Conservation (phyloP, 1,140 invertebrate genomes). For the Drosophila pseudoananassae region DNA sequence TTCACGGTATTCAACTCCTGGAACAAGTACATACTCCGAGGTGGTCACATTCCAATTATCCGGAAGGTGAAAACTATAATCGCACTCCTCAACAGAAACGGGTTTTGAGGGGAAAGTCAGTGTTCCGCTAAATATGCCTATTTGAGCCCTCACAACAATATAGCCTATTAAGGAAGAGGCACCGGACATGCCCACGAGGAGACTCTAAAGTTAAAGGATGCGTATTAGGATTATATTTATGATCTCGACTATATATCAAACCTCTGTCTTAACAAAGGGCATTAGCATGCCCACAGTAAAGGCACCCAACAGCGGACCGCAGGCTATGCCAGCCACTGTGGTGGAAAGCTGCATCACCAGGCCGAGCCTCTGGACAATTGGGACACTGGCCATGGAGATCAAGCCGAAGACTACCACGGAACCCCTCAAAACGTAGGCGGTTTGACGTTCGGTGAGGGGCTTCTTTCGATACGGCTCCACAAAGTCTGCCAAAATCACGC, state of each 20-base stretch:
- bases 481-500: slow-evolving; percentile 92
- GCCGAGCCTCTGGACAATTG: slow-evolving; percentile 89
- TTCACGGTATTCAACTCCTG: background rate
- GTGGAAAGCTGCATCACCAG: slow-evolving; percentile 91
- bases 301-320: slow-evolving; percentile 93
- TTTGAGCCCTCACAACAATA: slow-evolving; percentile 56
- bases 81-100: slow-evolving; percentile 57
- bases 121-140: slow-evolving; percentile 56
- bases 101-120: slow-evolving; percentile 56
- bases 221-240: background rate
- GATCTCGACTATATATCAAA: slow-evolving; percentile 28
- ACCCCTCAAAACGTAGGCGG: slow-evolving; percentile 87
- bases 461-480: slow-evolving; percentile 88
- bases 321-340: slow-evolving; percentile 91
- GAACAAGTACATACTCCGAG: slow-evolving; percentile 47
- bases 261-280: slow-evolving; percentile 90
- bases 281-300: slow-evolving; percentile 93
- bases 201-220: slow-evolving; percentile 36
- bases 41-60: slow-evolving; percentile 47
- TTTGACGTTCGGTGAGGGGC: slow-evolving; percentile 86
- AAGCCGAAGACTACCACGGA: slow-evolving; percentile 87
- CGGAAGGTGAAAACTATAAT: slow-evolving; percentile 49
- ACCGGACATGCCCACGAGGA: slow-evolving; percentile 50
- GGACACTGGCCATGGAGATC: slow-evolving; percentile 87
- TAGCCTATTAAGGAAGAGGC: slow-evolving; percentile 45